Evolutionary conservation across 2,888 invertebrate genomes (phyloP).

Genomic region (Rhaphigaster nebulosa): DNA sequence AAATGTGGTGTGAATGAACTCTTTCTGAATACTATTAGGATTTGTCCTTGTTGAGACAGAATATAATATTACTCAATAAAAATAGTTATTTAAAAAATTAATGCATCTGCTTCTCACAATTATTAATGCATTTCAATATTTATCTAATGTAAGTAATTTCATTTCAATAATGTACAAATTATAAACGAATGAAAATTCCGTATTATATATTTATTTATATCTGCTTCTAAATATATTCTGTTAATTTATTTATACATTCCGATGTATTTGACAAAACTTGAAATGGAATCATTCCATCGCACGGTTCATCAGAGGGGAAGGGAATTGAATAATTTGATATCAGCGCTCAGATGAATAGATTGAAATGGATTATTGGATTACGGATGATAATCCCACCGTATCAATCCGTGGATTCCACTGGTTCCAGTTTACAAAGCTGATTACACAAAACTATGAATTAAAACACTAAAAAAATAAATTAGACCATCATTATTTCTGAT

Average conservation of each 20-base stretch:
- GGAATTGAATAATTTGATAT: neutral
- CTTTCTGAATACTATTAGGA: too few relatives aligned
- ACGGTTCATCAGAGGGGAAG: neutral
- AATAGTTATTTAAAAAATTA: too few relatives aligned
- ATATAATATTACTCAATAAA: too few relatives aligned
- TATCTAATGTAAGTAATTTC: too few relatives aligned
- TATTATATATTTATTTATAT: neutral
- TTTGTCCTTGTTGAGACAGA: too few relatives aligned
- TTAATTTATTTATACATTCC: neutral
- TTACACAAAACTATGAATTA: neutral
- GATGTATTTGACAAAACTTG: neutral
- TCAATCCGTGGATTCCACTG: neutral
- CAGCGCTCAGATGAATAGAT: neutral
- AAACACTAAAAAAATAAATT: neutral
- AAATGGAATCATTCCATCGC: neutral
- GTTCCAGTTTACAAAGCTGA: neutral
- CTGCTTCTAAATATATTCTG: neutral
- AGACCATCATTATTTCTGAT: too few relatives aligned
- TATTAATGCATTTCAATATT: too few relatives aligned
- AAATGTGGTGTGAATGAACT: too few relatives aligned
- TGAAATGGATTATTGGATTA: conserved; percentile 11
- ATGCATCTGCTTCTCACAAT: too few relatives aligned
- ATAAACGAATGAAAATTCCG: too few relatives aligned
- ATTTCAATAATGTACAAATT: too few relatives aligned
- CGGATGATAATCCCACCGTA: neutral